These are phyloP conservation scores for Petrophora chlorosata DNA, from an alignment of 2,888 invertebrate species.

Conservation along the genomic window DNA sequence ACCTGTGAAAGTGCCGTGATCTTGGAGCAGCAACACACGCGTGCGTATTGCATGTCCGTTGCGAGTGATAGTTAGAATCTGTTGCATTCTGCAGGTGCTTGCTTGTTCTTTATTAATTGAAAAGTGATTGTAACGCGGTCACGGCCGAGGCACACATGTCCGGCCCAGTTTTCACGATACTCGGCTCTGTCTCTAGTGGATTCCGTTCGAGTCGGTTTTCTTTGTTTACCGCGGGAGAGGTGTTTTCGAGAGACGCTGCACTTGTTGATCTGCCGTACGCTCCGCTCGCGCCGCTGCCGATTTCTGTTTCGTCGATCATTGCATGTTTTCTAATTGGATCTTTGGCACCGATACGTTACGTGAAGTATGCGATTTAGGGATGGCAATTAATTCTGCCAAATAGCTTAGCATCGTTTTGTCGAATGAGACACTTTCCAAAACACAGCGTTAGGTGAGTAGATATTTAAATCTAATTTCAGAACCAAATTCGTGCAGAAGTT, in stretches of 20 bases:
- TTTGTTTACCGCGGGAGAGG: slow-evolving; percentile 69
- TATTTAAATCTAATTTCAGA: slow-evolving; percentile 22
- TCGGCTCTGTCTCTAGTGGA: slow-evolving; percentile 64
- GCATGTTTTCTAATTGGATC: slow-evolving; percentile 34
- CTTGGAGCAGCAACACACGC: slow-evolving; percentile 59
- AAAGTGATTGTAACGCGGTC: slow-evolving; percentile 83
- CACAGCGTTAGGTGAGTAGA: slow-evolving; percentile 14
- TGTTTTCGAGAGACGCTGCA: slow-evolving; percentile 49
- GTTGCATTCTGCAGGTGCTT: slow-evolving; percentile 79
- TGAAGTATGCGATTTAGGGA: slow-evolving; percentile 27
- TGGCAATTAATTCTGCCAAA: slow-evolving; percentile 38
- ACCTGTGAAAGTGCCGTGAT: slow-evolving; percentile 64
- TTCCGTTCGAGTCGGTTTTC: slow-evolving; percentile 64
- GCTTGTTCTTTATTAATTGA: slow-evolving; percentile 79
- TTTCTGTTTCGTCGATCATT: slow-evolving; percentile 34
- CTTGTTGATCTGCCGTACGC: slow-evolving; percentile 57
- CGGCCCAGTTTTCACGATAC: slow-evolving; percentile 81
- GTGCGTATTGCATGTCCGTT: slow-evolving; percentile 57
- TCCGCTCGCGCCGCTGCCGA: slow-evolving; percentile 30
- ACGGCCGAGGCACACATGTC: slow-evolving; percentile 81
- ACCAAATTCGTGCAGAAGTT: slow-evolving; percentile 18
- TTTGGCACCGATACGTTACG: slow-evolving; percentile 40
- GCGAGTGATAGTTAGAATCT: slow-evolving; percentile 62
- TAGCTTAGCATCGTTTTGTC: slow-evolving; percentile 31
- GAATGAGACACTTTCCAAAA: slow-evolving; percentile 36